These are phyloP conservation scores for Machaerirhynchus nigripectus DNA, from an alignment of 2,113 vertebrate genomes.

Conservation along the genomic window DNA sequence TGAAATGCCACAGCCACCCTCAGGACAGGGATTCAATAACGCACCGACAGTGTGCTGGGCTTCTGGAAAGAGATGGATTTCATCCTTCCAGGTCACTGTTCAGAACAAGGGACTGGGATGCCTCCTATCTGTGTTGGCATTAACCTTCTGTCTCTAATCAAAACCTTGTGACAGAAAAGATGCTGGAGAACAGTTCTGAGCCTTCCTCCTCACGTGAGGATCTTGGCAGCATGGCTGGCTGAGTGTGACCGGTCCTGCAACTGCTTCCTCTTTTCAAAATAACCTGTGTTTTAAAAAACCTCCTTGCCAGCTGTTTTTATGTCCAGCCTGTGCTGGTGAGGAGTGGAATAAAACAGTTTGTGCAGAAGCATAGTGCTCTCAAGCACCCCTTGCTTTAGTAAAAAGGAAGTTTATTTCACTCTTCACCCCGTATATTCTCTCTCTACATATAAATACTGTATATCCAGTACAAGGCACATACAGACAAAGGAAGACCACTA, in stretches of 20 bases:
- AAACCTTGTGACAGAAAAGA: conserved; percentile 19
- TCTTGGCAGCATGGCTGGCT: not conserved
- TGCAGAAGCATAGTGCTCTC: not conserved
- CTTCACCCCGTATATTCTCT: conserved; percentile 62
- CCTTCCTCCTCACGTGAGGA: not conserved
- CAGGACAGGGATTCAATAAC: not conserved
- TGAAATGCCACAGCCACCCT: conserved; percentile 47
- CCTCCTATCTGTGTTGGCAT: not conserved
- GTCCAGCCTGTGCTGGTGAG: not conserved
- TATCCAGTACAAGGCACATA: conserved; percentile 75
- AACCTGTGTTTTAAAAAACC: not conserved
- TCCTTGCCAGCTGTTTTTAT: not conserved
- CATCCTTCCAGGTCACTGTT: conserved; percentile 18
- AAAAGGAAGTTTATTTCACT: conserved; percentile 16
- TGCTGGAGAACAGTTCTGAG: not conserved
- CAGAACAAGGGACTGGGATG: not conserved
- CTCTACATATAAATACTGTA: conserved; percentile 83
- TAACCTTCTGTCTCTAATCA: conserved; percentile 52
- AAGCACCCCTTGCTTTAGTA: not conserved
- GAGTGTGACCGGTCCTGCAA: not conserved
- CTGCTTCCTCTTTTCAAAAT: not conserved
- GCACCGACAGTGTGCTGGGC: not conserved
- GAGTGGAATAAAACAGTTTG: conserved; percentile 4
- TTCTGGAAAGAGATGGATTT: conserved; percentile 27
- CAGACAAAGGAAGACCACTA: conserved; percentile 72